Evolutionary conservation across 2,888 invertebrate species (phyloP).

Genomic region (Noctua comes): DNA sequence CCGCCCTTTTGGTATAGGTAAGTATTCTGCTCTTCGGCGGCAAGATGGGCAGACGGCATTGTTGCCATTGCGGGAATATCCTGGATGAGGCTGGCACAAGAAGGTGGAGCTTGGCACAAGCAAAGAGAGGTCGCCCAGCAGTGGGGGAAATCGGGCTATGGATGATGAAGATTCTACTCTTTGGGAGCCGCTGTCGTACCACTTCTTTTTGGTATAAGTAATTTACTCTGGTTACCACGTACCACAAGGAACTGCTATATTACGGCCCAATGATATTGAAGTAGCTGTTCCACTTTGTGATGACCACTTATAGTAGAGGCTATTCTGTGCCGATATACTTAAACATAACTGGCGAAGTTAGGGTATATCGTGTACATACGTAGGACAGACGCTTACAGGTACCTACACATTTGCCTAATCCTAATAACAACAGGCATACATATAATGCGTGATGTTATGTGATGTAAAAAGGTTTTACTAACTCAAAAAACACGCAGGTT

Average conservation of each 20-base stretch:
- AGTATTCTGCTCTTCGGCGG: no score
- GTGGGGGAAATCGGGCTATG: no score
- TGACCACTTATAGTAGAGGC: not conserved
- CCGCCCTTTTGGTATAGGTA: no score
- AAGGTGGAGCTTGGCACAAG: no score
- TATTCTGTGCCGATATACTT: not conserved
- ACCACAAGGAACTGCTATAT: not conserved
- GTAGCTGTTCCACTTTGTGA: not conserved
- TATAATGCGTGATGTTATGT: not conserved
- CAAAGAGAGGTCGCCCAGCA: no score
- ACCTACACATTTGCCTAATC: not conserved
- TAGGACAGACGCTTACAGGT: not conserved
- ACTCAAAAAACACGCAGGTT: not conserved
- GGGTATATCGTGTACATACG: not conserved
- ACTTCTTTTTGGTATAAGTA: not conserved
- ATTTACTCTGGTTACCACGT: not conserved
- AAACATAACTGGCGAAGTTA: not conserved
- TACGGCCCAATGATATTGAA: not conserved
- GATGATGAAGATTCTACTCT: not conserved
- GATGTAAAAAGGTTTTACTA: not conserved
- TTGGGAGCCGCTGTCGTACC: no score
- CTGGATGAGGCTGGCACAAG: no score
- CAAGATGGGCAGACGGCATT: no score
- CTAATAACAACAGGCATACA: not conserved
- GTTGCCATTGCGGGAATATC: no score